Evolutionary conservation across 2,113 vertebrate species (phyloP).

Genomic region (Laticauda laticaudata): DNA sequence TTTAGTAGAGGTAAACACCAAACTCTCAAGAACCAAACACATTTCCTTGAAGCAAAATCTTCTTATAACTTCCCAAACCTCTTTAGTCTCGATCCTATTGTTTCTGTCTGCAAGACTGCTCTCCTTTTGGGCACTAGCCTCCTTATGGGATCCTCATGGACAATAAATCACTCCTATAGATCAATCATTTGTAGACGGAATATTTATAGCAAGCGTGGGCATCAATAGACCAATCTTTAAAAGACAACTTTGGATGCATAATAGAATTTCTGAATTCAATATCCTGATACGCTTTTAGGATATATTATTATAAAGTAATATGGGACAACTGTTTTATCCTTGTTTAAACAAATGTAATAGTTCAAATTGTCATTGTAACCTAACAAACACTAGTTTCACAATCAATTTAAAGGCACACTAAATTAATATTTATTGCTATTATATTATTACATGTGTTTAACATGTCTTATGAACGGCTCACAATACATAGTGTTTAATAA

Average conservation of each 20-base stretch:
- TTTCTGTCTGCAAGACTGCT: background rate
- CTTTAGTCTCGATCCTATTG: constrained; percentile 21
- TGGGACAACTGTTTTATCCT: background rate
- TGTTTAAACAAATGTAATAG: background rate
- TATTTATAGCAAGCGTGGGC: background rate
- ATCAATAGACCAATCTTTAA: constrained; percentile 10
- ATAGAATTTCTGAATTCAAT: constrained; percentile 13
- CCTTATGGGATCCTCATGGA: background rate
- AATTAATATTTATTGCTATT: background rate
- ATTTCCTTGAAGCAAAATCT: constrained; percentile 44
- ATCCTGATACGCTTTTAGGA: constrained; percentile 15
- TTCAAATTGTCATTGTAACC: background rate
- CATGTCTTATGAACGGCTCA: background rate
- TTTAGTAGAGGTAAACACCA: constrained; percentile 70
- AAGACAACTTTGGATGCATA: background rate
- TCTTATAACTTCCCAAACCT: constrained; percentile 40
- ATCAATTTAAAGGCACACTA: background rate
- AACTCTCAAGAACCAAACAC: constrained; percentile 51
- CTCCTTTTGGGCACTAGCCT: constrained; percentile 17
- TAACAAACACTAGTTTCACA: background rate
- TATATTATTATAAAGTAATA: background rate
- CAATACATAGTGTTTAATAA: background rate
- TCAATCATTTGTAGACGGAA: constrained; percentile 19
- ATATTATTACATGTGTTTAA: background rate
- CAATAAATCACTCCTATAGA: constrained; percentile 22